Base-by-base conservation (phyloP, 2,797 vertebrate species). In the Peromyscus eremicus region DNA sequence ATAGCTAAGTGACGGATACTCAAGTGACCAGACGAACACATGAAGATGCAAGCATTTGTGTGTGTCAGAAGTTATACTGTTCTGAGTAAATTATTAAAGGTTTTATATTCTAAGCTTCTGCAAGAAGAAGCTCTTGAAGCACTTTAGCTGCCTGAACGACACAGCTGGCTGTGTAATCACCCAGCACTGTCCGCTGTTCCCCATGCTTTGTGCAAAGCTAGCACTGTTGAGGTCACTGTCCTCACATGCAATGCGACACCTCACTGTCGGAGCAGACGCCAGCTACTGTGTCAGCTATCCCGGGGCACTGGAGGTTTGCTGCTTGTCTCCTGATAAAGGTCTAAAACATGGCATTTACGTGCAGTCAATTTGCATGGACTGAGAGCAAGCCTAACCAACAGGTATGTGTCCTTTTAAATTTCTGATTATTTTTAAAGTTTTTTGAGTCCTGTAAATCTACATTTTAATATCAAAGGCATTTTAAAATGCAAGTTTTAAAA, bases 301-400 rank as follows among this genome's bases (percentile, higher is more conserved):
- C 98, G 98, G 98, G 98, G 99, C 98, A 99, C 99, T 98, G 99
- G 98, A 99, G 98, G 98, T 98, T 99, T 99, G 99, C 98, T 99
- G 98, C 98, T 98, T 99, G 98, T 99, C 98, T 98, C 98, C 99
- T 99, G 98, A 99, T 98, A 98, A 98, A 99, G 98, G 98, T 98
- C 99, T 52, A 98, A 99, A 98, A 98, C 97, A 98, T 98, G 98
- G 99, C 97, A 99, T 98, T 98, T 97, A 97, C 98, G 97, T 98
- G 97, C 97, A 98, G 98, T 96, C 97, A 98, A 98, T 98, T 97
- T 98, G 98, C 97, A 98, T 97, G 97, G 98, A 98, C 98, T 32
- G 91, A 98, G 93, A 98, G 98, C 98, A 98, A 98, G 98, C 98
- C 98, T 98, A 93, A 98, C 97, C 12, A 98, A 95, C 95, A 97